phyloP scores from a whole-genome alignment of 2,888 invertebrate genomes.

The Copidosoma aretas region DNA sequence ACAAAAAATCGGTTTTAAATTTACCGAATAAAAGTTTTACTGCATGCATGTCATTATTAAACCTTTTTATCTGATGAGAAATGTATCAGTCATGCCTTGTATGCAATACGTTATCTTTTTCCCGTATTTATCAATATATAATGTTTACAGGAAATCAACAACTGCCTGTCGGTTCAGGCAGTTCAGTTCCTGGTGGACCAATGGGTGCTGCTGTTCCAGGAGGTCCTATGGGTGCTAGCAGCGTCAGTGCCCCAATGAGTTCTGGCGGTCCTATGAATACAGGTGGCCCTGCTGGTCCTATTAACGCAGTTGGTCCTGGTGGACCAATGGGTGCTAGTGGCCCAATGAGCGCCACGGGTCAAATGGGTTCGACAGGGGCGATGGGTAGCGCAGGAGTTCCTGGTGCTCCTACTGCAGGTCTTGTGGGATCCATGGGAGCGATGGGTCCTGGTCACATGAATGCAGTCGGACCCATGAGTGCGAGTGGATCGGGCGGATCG shows the following conservation, averaged over 20 bases:
- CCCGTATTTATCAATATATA: too few species aligned
- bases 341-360: conserved; percentile 19
- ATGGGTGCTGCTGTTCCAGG: conserved; percentile 28
- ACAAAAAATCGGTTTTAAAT: too few species aligned
- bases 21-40: too few species aligned
- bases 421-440: conserved; percentile 14
- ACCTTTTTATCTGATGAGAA: too few species aligned
- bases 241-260: conserved; percentile 3
- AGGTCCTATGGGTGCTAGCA: conserved; percentile 10
- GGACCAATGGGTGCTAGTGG: conserved; percentile 23
- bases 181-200: conserved; percentile 61
- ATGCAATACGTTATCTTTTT: too few species aligned
- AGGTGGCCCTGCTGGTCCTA: conserved; percentile 34
- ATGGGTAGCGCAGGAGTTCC: conserved; percentile 7
- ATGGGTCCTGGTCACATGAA: conserved; percentile 18
- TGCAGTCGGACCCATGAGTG: conserved; percentile 1
- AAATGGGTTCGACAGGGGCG: conserved; percentile 14
- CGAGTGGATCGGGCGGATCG: conserved; percentile 19
- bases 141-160: conserved; percentile 42
- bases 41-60: too few species aligned
- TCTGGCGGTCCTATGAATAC: conserved; percentile 2
- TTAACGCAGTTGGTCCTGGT: conserved; percentile 16
- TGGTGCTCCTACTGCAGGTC: conserved; percentile 1
- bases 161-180: conserved; percentile 49
- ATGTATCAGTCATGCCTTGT: too few species aligned